These are phyloP conservation scores for Crotalus helleri DNA, from an alignment of 2,113 vertebrate species.

Conservation along the genomic window DNA sequence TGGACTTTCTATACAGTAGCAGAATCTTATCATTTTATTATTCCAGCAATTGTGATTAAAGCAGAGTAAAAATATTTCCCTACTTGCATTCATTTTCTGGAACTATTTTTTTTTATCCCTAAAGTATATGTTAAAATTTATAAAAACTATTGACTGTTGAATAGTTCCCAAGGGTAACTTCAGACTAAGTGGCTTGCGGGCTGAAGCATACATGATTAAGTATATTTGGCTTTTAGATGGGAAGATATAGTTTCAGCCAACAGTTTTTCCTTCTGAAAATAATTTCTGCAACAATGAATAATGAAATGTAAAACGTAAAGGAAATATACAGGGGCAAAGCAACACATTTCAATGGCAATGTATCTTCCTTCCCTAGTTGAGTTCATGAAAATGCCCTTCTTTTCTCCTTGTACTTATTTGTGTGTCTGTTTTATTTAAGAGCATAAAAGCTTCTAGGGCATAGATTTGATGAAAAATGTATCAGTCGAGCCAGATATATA, in stretches of 20 bases:
- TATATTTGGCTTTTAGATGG: constrained; percentile 10
- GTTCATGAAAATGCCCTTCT: not conserved
- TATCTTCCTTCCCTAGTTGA: not conserved
- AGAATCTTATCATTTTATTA: not conserved
- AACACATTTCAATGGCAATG: not conserved
- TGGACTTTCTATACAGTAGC: not conserved
- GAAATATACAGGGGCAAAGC: not conserved
- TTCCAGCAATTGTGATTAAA: not conserved
- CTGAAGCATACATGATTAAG: constrained; percentile 15
- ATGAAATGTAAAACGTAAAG: not conserved
- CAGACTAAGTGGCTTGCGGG: constrained; percentile 1
- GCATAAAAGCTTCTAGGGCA: not conserved
- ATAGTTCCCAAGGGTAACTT: not conserved
- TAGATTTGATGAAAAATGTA: not conserved
- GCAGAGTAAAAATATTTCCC: not conserved
- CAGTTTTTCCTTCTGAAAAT: constrained; percentile 5
- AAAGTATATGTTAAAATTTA: not conserved
- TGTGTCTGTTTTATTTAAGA: not conserved
- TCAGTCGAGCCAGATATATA: not conserved
- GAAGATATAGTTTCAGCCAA: not conserved
- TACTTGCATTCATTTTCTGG: not conserved
- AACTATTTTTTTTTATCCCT: not conserved
- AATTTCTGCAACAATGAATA: not conserved
- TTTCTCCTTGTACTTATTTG: constrained; percentile 4
- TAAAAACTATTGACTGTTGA: not conserved